Base-by-base conservation (phyloP, 2,113 vertebrate genomes). In the Tringa solitaria region DNA sequence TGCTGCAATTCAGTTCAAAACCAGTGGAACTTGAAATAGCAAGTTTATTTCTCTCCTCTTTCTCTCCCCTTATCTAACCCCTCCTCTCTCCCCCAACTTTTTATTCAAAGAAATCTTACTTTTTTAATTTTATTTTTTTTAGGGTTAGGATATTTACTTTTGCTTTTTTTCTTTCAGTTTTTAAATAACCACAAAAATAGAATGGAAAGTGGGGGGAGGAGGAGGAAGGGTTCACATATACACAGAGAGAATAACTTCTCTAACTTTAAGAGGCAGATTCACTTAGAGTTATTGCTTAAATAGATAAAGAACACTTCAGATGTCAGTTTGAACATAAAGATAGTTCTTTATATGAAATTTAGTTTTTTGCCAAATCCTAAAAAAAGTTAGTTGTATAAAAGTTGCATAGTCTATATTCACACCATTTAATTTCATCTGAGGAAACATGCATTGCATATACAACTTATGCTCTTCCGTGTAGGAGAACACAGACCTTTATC, bases 391-490 rank as follows among this genome's bases (percentile, higher is more conserved):
- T 35, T 21, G 16, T 70, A 93, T 79, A 89, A 92, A 96, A 88
- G 43, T 93, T 97, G 95, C 96, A 97, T 96, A 97, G 93, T 82
- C 82, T 87, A 50, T 61, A 83, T 68, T 94, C 68, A 95, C 19
- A 48, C 8, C 12, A 74, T 54, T 91, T 35, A 69, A 70, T 69
- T 91, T 87, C 22, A 92, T 50, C 59, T 73, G n/a, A 89, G 61
- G n/a, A 93, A 93, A 84, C 28, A 85, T 48, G 68, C 77, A 91
- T 68, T 81, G 86, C 95, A 93, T 53, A 89, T 65, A 92, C 48
- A 53, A 56, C n/a, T 68, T 39, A 65, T 39, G 57, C 48, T 60
- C 77, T 76, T 41, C 26, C 56, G 43, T 8, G 59, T 5, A 83
- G 21, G 39, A 93, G 30, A 80, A 76, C 26, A 14, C 14, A 63